Percentiles rank a stretch among this genome's conserved stretches.
phyloP scores from a whole-genome alignment of 2,888 invertebrate genomes.

The Ephialtes manifestator region DNA sequence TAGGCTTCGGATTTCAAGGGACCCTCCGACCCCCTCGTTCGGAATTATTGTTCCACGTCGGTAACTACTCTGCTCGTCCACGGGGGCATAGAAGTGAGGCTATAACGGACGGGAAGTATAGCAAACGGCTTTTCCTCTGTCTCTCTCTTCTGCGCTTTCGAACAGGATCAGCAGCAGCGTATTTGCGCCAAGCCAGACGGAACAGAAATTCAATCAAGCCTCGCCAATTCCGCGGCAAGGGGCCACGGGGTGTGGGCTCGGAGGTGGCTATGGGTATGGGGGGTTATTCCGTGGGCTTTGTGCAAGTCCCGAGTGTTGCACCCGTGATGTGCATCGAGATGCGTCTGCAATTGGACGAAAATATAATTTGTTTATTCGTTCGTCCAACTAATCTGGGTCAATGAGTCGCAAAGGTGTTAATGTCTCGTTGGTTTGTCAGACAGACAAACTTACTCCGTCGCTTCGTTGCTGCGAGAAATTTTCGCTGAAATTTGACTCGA shows the following conservation, averaged over 20 bases:
- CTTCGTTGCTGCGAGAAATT: neutral
- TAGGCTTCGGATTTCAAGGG: slow-evolving; percentile 56
- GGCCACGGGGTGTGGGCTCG: neutral
- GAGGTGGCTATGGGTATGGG: slow-evolving; percentile 9
- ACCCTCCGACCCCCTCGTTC: slow-evolving; percentile 27
- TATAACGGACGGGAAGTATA: slow-evolving; percentile 50
- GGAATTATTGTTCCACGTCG: slow-evolving; percentile 66
- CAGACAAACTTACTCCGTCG: neutral
- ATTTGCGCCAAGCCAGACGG: slow-evolving; percentile 69
- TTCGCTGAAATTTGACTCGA: neutral
- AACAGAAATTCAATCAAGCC: slow-evolving; percentile 69
- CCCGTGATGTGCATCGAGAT: slow-evolving; percentile 40
- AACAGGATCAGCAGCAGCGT: slow-evolving; percentile 63
- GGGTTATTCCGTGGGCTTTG: slow-evolving; percentile 61
- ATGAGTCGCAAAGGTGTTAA: slow-evolving; percentile 39
- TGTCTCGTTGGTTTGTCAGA: slow-evolving; percentile 14
- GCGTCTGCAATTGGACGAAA: slow-evolving; percentile 48
- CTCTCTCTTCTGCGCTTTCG: slow-evolving; percentile 40
- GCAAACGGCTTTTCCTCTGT: slow-evolving; percentile 51
- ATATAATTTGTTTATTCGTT: slow-evolving; percentile 55
- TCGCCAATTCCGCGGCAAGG: slow-evolving; percentile 62
- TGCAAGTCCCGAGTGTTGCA: slow-evolving; percentile 37
- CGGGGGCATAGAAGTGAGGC: slow-evolving; percentile 29
- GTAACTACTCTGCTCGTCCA: slow-evolving; percentile 35
- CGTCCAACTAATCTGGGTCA: neutral